phyloP scores from a whole-genome alignment of 2,888 invertebrate species.

The Leucophenga maculata region DNA sequence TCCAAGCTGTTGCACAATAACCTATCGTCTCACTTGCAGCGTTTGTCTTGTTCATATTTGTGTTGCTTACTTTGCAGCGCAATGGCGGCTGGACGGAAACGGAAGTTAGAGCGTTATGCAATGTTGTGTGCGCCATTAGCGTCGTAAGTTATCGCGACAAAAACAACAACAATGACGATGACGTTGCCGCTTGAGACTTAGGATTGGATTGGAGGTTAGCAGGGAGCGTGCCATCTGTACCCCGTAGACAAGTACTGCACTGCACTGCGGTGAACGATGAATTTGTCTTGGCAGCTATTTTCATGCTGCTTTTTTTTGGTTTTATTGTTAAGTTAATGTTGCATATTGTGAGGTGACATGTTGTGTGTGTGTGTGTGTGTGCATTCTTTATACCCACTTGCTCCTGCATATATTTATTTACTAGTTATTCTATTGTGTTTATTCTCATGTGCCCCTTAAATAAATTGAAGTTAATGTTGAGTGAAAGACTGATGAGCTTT shows the following conservation, averaged over 20 bases:
- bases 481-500: slow-evolving; percentile 17
- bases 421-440: not conserved
- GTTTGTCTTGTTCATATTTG: no score
- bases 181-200: no score
- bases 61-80: no score
- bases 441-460: not conserved
- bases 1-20: slow-evolving; percentile 63
- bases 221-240: not conserved
- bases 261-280: not conserved
- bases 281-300: not conserved
- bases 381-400: not conserved
- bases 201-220: no score
- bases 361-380: not conserved
- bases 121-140: not conserved
- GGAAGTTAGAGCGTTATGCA: not conserved
- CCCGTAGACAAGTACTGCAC: not conserved
- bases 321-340: not conserved
- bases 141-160: not conserved
- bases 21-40: slow-evolving; percentile 27
- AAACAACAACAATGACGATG: no score
- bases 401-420: not conserved
- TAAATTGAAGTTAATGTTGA: slow-evolving; percentile 19
- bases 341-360: not conserved
- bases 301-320: not conserved
- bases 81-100: not conserved